Base-by-base conservation (phyloP, 2,888 invertebrate genomes). In the Brachyptera risi region DNA sequence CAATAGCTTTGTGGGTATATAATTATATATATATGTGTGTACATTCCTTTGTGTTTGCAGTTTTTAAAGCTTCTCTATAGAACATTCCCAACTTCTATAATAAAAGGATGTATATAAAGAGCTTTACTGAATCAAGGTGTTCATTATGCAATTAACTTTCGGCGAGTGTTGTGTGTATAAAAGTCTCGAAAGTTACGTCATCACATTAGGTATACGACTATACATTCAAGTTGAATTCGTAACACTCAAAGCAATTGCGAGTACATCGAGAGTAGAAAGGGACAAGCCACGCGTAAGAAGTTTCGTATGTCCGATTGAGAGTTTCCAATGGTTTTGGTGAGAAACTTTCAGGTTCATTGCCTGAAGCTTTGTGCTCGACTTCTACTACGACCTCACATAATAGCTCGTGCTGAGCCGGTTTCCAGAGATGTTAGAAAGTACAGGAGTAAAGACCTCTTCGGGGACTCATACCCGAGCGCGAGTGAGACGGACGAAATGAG, bases 261-360 rank as follows among this genome's bases (percentile, higher is more conserved):
- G n/a, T n/a, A n/a, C n/a, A n/a, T n/a, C n/a, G n/a, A n/a, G n/a
- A n/a, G n/a, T n/a, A n/a, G n/a, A n/a, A n/a, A n/a, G n/a, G n/a
- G n/a, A n/a, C n/a, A n/a, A n/a, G n/a, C n/a, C n/a, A n/a, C n/a
- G n/a, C n/a, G n/a, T n/a, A 51, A 11, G 27, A 51, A 51, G 50
- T 24, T 51, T 51, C 31, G 27, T 49, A n/a, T 27, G 50, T 51
- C 27, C 27, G 50, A 27, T 27, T 24, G 23, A n/a, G 49, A 49
- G 26, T 51, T 27, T 24, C 31, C 27, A 51, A 51, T 51, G 50
- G 26, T n/a, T n/a, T 51, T 17, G 11, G 27, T 17, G 31, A 51
- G 50, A 19, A 51, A 51, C 27, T 51, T 51, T 51, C n/a, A 27
- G 50, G 50, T 51, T 51, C 50, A 51, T 51, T 51, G 50, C 50